Conservation (phyloP, 1,140 invertebrate species). For the Neodiprion lecontei region DNA sequence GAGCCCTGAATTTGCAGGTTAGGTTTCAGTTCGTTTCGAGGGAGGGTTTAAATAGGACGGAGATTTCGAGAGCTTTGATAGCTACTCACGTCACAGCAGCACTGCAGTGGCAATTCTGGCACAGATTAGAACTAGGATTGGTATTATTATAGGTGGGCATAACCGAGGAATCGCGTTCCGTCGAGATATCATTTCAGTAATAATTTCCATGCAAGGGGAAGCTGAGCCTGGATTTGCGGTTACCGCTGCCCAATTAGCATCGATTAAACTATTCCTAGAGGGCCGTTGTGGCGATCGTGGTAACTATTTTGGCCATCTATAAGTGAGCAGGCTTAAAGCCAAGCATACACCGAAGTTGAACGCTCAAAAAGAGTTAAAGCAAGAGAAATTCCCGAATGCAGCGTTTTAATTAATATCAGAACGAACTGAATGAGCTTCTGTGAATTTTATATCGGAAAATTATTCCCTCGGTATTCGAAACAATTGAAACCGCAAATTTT, state of each 20-base stretch:
- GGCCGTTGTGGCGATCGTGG: not conserved
- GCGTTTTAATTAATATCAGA: not conserved
- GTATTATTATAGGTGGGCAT: too few species aligned
- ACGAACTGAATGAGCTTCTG: too few species aligned
- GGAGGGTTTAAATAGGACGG: too few species aligned
- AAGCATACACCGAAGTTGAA: not conserved
- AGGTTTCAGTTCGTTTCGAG: too few species aligned
- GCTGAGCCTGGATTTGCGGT: not conserved
- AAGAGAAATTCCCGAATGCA: not conserved
- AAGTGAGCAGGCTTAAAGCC: not conserved
- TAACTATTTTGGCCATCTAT: not conserved
- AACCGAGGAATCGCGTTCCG: not conserved
- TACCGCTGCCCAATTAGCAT: not conserved
- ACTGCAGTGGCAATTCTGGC: not conserved
- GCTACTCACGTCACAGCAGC: not conserved
- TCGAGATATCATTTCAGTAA: slow-evolving; percentile 1
- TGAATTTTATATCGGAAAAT: too few species aligned
- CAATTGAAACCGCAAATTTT: too few species aligned
- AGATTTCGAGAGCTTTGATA: too few species aligned
- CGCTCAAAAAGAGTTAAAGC: not conserved
- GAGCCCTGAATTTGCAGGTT: too few species aligned
- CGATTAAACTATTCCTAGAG: too few species aligned
- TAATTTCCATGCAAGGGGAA: not conserved
- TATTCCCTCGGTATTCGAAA: too few species aligned
- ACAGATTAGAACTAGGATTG: not conserved